Evolutionary conservation across 2,797 vertebrate species (phyloP), one percentile per base, ranked within the genome.

Genomic region (Rallus crepitans): DNA sequence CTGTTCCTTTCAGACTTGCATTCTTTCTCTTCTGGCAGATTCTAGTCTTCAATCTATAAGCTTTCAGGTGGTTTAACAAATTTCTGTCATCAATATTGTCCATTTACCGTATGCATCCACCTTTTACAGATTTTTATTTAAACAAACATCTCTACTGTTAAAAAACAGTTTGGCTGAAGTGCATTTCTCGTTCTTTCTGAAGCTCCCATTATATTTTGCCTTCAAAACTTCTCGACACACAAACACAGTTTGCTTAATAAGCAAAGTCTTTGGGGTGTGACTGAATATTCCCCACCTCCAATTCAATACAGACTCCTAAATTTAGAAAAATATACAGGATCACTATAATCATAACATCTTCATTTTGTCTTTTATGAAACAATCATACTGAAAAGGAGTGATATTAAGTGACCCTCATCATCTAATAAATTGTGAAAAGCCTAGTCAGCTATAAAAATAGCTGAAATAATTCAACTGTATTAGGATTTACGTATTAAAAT

Each of bases 351-450:
- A 93, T 93, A 95, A 61, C 20, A 87, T 73, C 61, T 85, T 88
- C 48, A 89, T 94, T 92, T 89, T 71, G 20, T 57, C 48, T 84
- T 87, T 50, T 87, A 91, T 93, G 79, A 95, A 91, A 82, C 11
- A 93, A 90, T 90, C 66, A 52, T 31, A 75, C 16, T 12, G n/a
- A 82, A 93, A 82, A 83, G 48, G 27, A 87, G 37, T 56, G 77
- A 35, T 64, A 89, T 66, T 76, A 94, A 95, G 78, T 69, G 79
- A 93, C 84, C 89, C 17, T 70, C 56, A 63, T 66, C 76, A 83
- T 63, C 33, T 87, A 96, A 96, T 72, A 95, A 84, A 96, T 47
- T 89, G 79, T 76, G 93, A 80, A 94, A 94, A 73, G 86, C 59
- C 85, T 66, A 64, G 89, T 82, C 66, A 87, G 45, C 71, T 90